Base-by-base conservation (phyloP, 2,113 vertebrate genomes). In the Carassius auratus region DNA sequence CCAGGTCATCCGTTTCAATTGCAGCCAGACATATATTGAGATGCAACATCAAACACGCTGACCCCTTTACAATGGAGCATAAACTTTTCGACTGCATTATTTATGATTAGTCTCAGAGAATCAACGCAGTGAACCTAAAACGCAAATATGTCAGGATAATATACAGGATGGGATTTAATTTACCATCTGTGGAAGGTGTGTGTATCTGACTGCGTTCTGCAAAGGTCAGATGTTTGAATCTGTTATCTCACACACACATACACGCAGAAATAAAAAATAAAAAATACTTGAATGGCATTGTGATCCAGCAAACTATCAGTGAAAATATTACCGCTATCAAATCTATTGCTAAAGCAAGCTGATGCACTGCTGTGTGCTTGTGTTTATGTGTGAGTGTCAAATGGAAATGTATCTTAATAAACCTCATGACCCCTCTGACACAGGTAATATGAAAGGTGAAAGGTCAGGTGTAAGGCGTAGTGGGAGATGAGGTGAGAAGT, bases 41-140 rank as follows among this genome's bases (percentile, higher is more conserved):
- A 81, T 26, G 73, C 61, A 78, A 85, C 77, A 78, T 85, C 62
- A 76, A 85, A 85, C 59, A 59, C 14, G 17, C 17, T 36, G 50
- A 15, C 64, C 7, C 64, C 74, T 83, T 52, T 62, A 68, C 55
- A 59, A 45, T 48, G 19, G 19, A 52, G 62, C 64, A 19, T 61
- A 59, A 48, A 61, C 52, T 13, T 76, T 76, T 81, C 52, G 2
- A 21, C 62, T 38, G 74, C 61, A 77, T 86, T 84, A 62, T 77
- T 69, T 64, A 84, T 74, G 33, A 78, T 48, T 88, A 83, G 19
- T 82, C 50, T 5, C 21, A 52, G 30, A 64, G 87, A 68, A 73
- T 64, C 80, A 38, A 15, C 45, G 8, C 8, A 45, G 77, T 45
- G 57, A 14, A 80, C 21, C 38, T 33, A 26, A n/a, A 33, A 14